Conservation (phyloP, 2,888 invertebrate species). For the Lycocerus yunnanus region DNA sequence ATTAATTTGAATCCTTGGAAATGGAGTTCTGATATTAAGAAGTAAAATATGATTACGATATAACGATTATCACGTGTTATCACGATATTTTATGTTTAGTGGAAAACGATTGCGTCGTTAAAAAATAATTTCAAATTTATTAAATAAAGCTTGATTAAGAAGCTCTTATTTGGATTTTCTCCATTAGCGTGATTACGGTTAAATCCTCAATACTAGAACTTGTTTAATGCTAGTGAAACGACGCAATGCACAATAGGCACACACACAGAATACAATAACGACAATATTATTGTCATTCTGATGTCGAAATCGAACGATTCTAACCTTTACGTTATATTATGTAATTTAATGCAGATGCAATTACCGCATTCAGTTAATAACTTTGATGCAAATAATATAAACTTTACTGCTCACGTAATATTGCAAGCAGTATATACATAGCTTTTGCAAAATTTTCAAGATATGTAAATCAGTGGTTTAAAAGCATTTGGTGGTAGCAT, state of each 20-base stretch:
- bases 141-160: neutral
- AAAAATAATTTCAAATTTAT: neutral
- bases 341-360: neutral
- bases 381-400: neutral
- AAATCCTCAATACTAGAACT: neutral
- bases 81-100: neutral
- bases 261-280: neutral
- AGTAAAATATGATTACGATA: neutral
- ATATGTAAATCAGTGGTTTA: too few relatives aligned
- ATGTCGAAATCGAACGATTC: neutral
- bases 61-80: neutral
- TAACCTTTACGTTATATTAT: slow-evolving; percentile 3
- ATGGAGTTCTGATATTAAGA: neutral
- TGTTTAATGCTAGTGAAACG: neutral
- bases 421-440: too few relatives aligned
- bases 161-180: neutral
- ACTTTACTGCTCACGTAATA: neutral
- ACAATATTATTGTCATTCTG: neutral
- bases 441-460: too few relatives aligned
- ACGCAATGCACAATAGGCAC: neutral
- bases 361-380: neutral
- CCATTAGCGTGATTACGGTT: neutral
- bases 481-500: too few relatives aligned
- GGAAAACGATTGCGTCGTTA: neutral
- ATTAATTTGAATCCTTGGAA: neutral